Base-by-base conservation (phyloP, 1,140 invertebrate genomes). In the Bombus confusus region DNA sequence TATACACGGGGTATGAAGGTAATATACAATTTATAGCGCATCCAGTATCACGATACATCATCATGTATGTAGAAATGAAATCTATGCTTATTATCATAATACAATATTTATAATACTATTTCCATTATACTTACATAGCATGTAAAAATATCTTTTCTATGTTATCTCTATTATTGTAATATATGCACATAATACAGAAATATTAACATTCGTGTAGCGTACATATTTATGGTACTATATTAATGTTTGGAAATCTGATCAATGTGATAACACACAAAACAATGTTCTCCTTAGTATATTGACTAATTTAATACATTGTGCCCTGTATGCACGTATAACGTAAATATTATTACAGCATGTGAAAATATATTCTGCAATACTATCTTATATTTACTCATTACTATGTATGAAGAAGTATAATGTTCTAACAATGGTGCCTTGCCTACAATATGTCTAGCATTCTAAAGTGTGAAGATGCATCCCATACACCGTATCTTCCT, bases 401-500 rank as follows among this genome's bases (percentile, higher is more conserved):
- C 22, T 68, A 68, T 68, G 34, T 25, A 68, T 22, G 22, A 68
- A 37, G 34, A 68, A 25, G 18, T 37, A 37, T 37, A 68, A 31
- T 39, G 37, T 39, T 71, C 34, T 71, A 71, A 74, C 43, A 52
- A 47, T 34, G 73, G n/a, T 52, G 41, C 31, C n/a, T 74, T 74
- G 43, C 39, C 18, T 47, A 52, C n/a, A 34, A 41, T 47, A 34
- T 12, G n/a, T 25, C n/a, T 34, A 31, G 15, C 31, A 74, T 74
- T 47, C 47, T 34, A 47, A n/a, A 25, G n/a, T 34, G n/a, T 52
- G 22, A 25, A 52, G 43, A 74, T 74, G n/a, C 73, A 31, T 74
- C 31, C 43, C 22, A 31, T 22, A 47, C 39, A 74, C 18, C 3
- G 6, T 25, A 52, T 37, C 37, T 41, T 5, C 22, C 22, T 13